These are phyloP conservation scores for Protobothrops mucrosquamatus DNA, from an alignment of 2,113 vertebrate species.

Conservation along the genomic window DNA sequence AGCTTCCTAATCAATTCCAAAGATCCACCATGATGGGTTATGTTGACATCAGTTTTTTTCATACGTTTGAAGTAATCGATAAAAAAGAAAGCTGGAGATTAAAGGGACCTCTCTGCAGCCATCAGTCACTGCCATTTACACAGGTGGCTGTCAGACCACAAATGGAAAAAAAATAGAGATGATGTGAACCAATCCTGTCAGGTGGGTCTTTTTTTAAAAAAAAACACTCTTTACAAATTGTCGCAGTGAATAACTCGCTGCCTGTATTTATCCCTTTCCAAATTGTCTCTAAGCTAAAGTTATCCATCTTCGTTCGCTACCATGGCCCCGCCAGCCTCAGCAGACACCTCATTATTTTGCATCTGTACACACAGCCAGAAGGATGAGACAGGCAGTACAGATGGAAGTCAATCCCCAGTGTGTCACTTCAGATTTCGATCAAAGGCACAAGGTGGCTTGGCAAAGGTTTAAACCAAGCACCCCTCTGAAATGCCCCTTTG, in stretches of 20 bases:
- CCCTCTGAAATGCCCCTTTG: background rate
- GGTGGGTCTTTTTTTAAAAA: slow-evolving; percentile 48
- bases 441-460: background rate
- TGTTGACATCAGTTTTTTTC: background rate
- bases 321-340: slow-evolving; percentile 49
- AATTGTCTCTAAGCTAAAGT: slow-evolving; percentile 74
- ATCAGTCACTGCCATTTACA: slow-evolving; percentile 67
- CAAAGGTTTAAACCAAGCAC: background rate
- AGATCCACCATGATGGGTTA: slow-evolving; percentile 2
- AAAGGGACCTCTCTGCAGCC: slow-evolving; percentile 33
- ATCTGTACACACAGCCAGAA: slow-evolving; percentile 45
- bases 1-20: background rate
- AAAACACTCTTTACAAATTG: slow-evolving; percentile 71
- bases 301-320: slow-evolving; percentile 76
- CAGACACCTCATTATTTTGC: slow-evolving; percentile 69
- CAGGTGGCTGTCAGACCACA: slow-evolving; percentile 56
- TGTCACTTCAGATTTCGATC: background rate
- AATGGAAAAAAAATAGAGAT: slow-evolving; percentile 58
- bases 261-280: slow-evolving; percentile 76
- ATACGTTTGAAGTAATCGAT: slow-evolving; percentile 38
- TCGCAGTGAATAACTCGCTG: slow-evolving; percentile 74
- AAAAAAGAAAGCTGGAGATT: slow-evolving; percentile 46
- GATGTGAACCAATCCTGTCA: slow-evolving; percentile 70
- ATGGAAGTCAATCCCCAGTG: background rate
- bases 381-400: slow-evolving; percentile 20